These are phyloP conservation scores for Habroteleia sp. DNA, from an alignment of 2,888 invertebrate species.

Conservation along the genomic window DNA sequence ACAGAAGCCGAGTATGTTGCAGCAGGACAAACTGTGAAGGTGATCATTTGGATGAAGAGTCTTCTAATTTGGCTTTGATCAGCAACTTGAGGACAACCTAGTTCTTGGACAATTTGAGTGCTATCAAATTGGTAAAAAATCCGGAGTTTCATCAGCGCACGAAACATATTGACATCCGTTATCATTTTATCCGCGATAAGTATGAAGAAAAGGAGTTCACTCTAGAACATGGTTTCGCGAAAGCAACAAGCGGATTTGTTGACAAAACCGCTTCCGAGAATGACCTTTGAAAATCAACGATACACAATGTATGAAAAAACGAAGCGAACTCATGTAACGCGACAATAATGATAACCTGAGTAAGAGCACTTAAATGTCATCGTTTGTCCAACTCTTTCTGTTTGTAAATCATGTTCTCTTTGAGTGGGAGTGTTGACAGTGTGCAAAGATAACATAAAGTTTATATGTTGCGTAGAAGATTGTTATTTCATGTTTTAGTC, in stretches of 20 bases:
- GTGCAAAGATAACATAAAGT: no score
- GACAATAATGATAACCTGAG: no score
- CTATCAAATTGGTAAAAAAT: conserved; percentile 46
- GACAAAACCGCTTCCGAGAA: background rate
- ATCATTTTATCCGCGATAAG: conserved; percentile 37
- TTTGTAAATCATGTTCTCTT: no score
- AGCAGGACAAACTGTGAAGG: conserved; percentile 3
- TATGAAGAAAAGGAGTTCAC: background rate
- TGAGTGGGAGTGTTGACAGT: no score
- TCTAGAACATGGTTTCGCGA: background rate
- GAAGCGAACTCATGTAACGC: no score
- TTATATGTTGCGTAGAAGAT: no score
- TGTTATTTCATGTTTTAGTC: no score
- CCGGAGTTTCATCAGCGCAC: conserved; percentile 43
- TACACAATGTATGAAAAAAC: no score
- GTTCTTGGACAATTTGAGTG: conserved; percentile 35
- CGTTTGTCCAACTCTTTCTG: no score
- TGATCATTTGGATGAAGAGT: background rate
- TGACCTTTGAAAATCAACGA: background rate
- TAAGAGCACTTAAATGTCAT: no score
- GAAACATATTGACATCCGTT: conserved; percentile 43
- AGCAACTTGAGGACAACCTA: background rate
- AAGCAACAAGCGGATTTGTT: conserved; percentile 1
- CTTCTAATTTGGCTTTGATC: no score
- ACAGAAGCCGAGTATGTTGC: conserved; percentile 8